A percentile compares a stretch with the other conserved stretches of the same genome.
Evolutionary conservation across 2,797 vertebrate species (phyloP).

Genomic region (Mergus octosetaceus): DNA sequence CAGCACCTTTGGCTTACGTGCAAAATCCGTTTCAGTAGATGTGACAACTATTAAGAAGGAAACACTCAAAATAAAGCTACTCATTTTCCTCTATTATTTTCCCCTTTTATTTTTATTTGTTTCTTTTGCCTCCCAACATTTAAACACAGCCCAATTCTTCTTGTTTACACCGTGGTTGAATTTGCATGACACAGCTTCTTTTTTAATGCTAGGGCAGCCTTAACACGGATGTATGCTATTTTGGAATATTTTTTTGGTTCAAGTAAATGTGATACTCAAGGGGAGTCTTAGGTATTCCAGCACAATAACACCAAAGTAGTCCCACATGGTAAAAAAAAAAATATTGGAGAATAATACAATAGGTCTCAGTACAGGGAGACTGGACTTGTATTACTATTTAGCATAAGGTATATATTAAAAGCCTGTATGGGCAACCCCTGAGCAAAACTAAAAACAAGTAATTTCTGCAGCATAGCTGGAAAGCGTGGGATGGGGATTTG

Average conservation of each 20-base stretch:
- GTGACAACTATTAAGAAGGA: not conserved
- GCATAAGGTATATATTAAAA: not conserved
- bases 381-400: not conserved
- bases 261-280: not conserved
- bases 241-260: not conserved
- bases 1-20: not conserved
- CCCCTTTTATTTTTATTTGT: not conserved
- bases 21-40: not conserved
- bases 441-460: not conserved
- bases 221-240: not conserved
- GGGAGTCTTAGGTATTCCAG: not conserved
- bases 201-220: not conserved
- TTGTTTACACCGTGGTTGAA: not conserved
- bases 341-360: not conserved
- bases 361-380: not conserved
- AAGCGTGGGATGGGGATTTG: not conserved
- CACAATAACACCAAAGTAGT: not conserved
- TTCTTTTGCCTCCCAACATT: not conserved
- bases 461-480: not conserved
- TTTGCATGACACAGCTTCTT: not conserved
- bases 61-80: not conserved
- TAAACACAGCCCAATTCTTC: not conserved
- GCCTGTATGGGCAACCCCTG: not conserved
- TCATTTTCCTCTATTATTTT: not conserved
- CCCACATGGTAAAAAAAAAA: not conserved